phyloP scores from a whole-genome alignment of 2,113 vertebrate species.

The Grantiella picta region DNA sequence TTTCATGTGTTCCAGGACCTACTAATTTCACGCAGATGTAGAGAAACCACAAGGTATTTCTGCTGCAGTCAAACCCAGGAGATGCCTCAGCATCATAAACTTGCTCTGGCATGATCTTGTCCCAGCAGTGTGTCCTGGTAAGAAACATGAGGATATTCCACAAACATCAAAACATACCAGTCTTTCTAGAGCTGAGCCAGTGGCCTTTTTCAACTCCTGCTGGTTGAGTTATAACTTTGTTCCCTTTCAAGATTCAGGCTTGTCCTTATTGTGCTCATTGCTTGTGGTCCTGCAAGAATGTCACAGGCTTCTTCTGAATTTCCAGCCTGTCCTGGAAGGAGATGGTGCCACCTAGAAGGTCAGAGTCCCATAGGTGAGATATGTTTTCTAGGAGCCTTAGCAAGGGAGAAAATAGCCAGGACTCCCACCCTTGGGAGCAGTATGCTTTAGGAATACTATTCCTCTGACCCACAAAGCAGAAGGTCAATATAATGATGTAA shows the following conservation, averaged over 20 bases:
- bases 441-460: background rate
- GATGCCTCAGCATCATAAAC: conserved; percentile 21
- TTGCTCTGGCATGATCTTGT: background rate
- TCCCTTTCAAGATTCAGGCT: background rate
- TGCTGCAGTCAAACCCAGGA: background rate
- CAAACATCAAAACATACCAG: conserved; percentile 13
- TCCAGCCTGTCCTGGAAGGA: background rate
- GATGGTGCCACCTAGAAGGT: background rate
- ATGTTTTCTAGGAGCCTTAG: background rate
- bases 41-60: conserved; percentile 42
- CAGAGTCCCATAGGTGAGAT: background rate
- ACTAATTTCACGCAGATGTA: conserved; percentile 40
- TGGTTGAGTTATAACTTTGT: background rate
- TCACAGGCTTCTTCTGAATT: background rate
- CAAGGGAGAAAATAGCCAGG: background rate
- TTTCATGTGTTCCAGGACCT: conserved; percentile 36
- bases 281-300: background rate
- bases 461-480: background rate
- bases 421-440: background rate
- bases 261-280: background rate
- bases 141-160: background rate
- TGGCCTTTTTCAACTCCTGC: conserved; percentile 1
- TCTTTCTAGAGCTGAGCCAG: background rate
- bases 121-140: background rate
- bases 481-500: background rate